Conservation (phyloP, 2,113 vertebrate genomes). For the Pollimyrus isidori region DNA sequence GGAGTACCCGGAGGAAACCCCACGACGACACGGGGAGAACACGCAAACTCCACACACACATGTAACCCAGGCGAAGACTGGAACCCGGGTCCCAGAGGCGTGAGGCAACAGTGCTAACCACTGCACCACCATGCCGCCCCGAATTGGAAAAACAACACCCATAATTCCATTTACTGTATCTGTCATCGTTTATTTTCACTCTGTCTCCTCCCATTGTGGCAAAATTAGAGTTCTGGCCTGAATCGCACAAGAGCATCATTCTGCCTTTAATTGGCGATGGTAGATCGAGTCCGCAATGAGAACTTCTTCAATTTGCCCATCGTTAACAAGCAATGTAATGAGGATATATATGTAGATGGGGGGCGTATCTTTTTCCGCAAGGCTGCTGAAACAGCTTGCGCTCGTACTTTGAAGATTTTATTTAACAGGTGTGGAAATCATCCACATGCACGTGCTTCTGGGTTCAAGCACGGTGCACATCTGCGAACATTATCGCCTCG, state of each 20-base stretch:
- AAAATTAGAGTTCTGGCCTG: neutral
- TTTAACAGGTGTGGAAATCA: neutral
- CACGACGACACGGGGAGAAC: no score
- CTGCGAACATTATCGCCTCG: neutral
- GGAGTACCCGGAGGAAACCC: no score
- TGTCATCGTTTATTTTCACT: neutral
- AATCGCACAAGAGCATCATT: neutral
- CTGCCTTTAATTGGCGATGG: neutral
- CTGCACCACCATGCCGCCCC: no score
- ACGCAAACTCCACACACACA: no score
- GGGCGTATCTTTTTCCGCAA: neutral
- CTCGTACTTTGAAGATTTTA: neutral
- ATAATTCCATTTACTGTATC: neutral
- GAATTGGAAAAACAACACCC: neutral
- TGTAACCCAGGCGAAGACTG: no score
- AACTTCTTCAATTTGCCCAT: neutral
- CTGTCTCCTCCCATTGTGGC: neutral
- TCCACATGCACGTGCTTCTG: neutral
- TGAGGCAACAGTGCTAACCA: no score
- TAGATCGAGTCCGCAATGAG: neutral
- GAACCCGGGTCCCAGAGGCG: no score
- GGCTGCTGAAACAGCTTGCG: neutral
- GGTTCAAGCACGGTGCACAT: neutral
- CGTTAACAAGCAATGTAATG: neutral
- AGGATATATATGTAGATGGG: neutral